Evolutionary conservation across 2,113 vertebrate genomes (phyloP).

Genomic region (Megalops atlanticus): DNA sequence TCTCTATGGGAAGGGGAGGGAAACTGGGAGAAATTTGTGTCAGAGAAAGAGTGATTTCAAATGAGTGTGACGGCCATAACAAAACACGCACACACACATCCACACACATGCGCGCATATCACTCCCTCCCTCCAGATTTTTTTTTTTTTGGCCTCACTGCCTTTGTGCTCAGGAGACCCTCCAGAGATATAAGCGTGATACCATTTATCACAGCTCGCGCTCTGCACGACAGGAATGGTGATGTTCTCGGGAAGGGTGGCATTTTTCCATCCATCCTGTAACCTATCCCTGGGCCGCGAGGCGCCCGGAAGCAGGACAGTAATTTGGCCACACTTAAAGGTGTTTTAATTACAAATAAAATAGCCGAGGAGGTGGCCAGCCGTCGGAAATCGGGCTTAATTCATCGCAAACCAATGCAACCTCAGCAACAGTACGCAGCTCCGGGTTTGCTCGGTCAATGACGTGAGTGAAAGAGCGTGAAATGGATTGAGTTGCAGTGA

Average conservation of each 20-base stretch:
- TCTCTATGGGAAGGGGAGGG: not conserved
- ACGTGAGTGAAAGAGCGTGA: conserved; percentile 24
- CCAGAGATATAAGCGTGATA: not conserved
- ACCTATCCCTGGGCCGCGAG: not conserved
- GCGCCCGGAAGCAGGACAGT: not conserved
- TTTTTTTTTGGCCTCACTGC: conserved; percentile 21
- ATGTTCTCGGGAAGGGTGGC: not conserved
- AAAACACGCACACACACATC: conserved; percentile 22
- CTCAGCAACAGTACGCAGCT: conserved; percentile 3
- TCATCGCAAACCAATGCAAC: conserved; percentile 10
- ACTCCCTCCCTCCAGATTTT: conserved; percentile 13
- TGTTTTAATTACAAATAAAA: not conserved
- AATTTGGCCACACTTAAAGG: not conserved
- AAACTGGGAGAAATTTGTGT: not conserved
- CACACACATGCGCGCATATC: conserved; percentile 18
- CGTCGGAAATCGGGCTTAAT: conserved; percentile 14
- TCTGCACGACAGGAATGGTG: not conserved
- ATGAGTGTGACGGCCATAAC: not conserved
- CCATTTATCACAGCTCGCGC: not conserved
- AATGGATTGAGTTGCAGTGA: conserved; percentile 23
- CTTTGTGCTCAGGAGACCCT: conserved; percentile 29
- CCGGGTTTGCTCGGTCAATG: conserved; percentile 23
- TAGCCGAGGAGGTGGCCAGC: not conserved
- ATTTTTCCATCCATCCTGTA: not conserved
- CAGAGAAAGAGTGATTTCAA: not conserved